Evolutionary conservation across 2,797 vertebrate genomes (phyloP).

Genomic region (Anableps anableps): DNA sequence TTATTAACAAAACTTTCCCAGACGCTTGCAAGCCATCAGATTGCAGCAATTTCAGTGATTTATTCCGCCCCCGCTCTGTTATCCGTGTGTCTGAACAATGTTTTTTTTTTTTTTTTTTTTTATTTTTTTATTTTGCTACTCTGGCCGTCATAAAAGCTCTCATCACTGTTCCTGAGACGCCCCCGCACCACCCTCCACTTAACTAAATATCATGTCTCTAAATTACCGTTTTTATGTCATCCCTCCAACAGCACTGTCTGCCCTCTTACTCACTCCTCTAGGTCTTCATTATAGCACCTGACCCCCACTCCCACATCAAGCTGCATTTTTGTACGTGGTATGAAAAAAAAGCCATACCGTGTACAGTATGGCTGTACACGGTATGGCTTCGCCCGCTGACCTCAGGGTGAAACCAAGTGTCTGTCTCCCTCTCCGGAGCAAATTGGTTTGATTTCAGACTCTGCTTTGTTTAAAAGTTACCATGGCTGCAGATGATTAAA

Average conservation of each 20-base stretch:
- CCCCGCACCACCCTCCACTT: constrained; percentile 27
- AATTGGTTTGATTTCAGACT: constrained; percentile 1
- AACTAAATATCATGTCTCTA: constrained; percentile 4
- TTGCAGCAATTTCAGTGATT: not conserved
- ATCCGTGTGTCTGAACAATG: constrained; percentile 29
- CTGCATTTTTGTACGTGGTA: not conserved
- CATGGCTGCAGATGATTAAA: constrained; percentile 10
- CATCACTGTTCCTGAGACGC: constrained; percentile 14
- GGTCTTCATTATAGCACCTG: constrained; percentile 17
- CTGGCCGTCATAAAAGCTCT: constrained; percentile 27
- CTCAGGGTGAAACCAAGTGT: not conserved
- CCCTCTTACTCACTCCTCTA: not conserved
- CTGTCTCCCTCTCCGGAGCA: not conserved
- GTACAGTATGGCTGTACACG: no score
- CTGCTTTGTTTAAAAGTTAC: constrained; percentile 12
- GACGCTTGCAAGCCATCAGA: not conserved
- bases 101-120: not conserved
- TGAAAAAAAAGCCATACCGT: not conserved
- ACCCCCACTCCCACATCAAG: not conserved
- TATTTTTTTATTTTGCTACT: constrained; percentile 14
- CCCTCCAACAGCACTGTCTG: constrained; percentile 11
- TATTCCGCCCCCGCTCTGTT: not conserved
- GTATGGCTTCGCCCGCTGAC: not conserved
- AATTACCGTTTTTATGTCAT: constrained; percentile 29
- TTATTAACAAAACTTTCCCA: not conserved